These are phyloP conservation scores for Rana temporaria DNA, from an alignment of 2,113 vertebrate genomes.

Conservation along the genomic window DNA sequence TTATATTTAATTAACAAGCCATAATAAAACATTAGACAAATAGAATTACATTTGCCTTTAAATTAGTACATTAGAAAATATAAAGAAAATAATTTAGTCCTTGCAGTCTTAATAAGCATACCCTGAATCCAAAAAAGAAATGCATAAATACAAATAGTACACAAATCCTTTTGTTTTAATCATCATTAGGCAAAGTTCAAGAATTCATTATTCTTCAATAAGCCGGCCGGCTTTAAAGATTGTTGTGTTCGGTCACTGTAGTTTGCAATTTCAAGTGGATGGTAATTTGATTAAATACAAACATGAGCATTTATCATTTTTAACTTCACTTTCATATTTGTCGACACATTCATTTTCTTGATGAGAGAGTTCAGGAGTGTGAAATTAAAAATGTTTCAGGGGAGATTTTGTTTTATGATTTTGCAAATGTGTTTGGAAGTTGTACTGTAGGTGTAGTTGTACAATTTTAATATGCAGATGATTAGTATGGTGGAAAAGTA, in stretches of 20 bases:
- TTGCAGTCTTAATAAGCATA: neutral
- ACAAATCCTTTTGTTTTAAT: slow-evolving; percentile 30
- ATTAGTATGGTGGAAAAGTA: too few species aligned
- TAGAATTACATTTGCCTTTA: neutral
- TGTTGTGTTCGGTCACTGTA: neutral
- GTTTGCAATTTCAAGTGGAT: slow-evolving; percentile 23
- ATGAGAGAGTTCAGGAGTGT: slow-evolving; percentile 42
- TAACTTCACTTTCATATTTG: slow-evolving; percentile 44
- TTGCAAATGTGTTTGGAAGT: slow-evolving; percentile 16
- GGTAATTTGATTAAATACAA: slow-evolving; percentile 50
- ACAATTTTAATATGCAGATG: too few species aligned
- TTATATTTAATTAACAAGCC: slow-evolving; percentile 1
- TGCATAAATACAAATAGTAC: slow-evolving; percentile 5
- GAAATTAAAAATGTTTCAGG: slow-evolving; percentile 51
- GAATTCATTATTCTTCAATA: slow-evolving; percentile 38
- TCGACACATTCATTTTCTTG: slow-evolving; percentile 49
- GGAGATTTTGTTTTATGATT: slow-evolving; percentile 36
- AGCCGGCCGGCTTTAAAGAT: slow-evolving; percentile 8
- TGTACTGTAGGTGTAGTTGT: neutral
- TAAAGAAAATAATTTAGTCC: neutral
- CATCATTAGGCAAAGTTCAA: slow-evolving; percentile 18
- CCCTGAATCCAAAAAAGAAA: neutral
- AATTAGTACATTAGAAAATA: neutral
- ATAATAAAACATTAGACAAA: neutral
- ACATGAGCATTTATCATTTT: slow-evolving; percentile 52